These are phyloP conservation scores for Cynopterus sphinx DNA, from an alignment of 2,797 vertebrate species.

Conservation along the genomic window DNA sequence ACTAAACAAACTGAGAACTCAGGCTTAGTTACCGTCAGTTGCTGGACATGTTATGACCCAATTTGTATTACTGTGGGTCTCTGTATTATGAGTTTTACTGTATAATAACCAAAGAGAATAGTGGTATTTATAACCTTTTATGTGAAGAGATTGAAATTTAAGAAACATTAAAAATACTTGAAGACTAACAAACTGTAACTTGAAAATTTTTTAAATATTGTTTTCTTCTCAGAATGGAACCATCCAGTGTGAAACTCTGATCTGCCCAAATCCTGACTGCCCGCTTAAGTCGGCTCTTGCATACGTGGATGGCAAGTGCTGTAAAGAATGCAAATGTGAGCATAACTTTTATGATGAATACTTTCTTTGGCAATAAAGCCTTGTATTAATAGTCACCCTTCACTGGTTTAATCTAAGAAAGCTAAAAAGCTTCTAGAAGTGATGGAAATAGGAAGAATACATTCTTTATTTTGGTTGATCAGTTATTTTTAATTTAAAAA, in stretches of 20 bases:
- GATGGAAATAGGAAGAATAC: background rate
- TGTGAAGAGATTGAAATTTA: conserved; percentile 54
- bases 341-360: conserved; percentile 58
- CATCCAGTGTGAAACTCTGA: conserved; percentile 92
- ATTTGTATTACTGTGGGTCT: background rate
- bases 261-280: conserved; percentile 91
- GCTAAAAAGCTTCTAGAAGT: background rate
- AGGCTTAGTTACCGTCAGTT: background rate
- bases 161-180: conserved; percentile 56
- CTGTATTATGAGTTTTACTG: background rate
- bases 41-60: background rate
- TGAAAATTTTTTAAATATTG: conserved; percentile 14
- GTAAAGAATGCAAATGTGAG: conserved; percentile 97
- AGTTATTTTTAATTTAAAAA: background rate
- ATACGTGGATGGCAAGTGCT: conserved; percentile 95
- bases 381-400: background rate
- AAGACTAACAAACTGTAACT: background rate
- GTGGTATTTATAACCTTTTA: background rate
- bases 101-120: conserved; percentile 42
- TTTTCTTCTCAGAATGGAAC: conserved; percentile 92
- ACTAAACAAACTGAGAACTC: background rate
- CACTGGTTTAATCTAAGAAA: background rate
- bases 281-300: conserved; percentile 89
- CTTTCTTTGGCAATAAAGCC: conserved; percentile 8
- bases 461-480: background rate